Evolutionary conservation across 2,797 vertebrate species (phyloP).

Genomic region (Spheniscus humboldti): DNA sequence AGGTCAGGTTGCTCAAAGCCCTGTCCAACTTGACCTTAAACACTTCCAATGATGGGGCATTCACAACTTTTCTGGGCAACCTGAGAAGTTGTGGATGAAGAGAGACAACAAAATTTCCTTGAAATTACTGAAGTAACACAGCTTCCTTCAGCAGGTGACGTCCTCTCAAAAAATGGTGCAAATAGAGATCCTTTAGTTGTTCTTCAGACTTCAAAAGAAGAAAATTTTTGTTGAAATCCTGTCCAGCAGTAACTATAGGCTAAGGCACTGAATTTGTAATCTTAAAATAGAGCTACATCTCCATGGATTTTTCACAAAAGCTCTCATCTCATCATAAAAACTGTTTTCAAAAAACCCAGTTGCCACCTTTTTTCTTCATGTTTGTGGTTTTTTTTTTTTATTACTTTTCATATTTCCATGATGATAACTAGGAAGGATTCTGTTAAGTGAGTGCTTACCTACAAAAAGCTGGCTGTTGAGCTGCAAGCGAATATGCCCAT

Average conservation of each 20-base stretch:
- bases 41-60: too few relatives aligned
- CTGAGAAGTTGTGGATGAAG: neutral
- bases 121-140: neutral
- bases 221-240: neutral
- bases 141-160: neutral
- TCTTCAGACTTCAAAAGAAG: neutral
- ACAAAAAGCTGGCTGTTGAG: slow-evolving; percentile 96
- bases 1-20: neutral
- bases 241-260: neutral
- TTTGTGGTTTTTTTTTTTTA: too few relatives aligned
- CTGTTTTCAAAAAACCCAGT: neutral
- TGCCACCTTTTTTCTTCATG: neutral
- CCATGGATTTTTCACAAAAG: neutral
- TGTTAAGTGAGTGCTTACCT: slow-evolving; percentile 74
- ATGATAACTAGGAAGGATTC: neutral
- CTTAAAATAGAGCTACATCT: neutral
- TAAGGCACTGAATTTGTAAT: neutral
- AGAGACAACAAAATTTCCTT: neutral
- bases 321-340: neutral
- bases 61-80: neutral
- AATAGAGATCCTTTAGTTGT: neutral
- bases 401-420: neutral
- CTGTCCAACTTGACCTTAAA: neutral
- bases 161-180: neutral
- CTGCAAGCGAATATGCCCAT: slow-evolving; percentile 88